Percentiles rank a stretch among this genome's conserved stretches.
Conservation (phyloP, 2,888 invertebrate species). For the Meteorus colon region DNA sequence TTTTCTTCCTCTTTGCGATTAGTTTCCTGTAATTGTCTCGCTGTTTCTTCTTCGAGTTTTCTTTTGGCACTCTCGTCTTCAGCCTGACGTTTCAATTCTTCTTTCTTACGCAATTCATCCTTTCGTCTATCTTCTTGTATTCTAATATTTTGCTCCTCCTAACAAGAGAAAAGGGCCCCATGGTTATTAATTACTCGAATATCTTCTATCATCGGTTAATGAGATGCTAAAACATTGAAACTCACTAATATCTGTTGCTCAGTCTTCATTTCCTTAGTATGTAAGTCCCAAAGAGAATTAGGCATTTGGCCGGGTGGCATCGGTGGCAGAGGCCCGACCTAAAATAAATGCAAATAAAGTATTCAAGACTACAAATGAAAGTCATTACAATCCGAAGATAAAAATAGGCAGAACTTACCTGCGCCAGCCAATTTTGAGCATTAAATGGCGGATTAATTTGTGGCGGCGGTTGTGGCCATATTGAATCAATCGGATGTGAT, state of each 20-base stretch:
- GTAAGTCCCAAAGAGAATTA: conserved; percentile 69
- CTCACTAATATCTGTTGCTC: conserved; percentile 74
- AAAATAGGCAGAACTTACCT: conserved; percentile 55
- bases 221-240: conserved; percentile 30
- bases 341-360: conserved; percentile 23
- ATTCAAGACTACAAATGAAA: conserved; percentile 5
- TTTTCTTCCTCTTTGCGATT: conserved; percentile 75
- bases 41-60: conserved; percentile 64
- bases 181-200: not conserved
- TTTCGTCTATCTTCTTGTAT: conserved; percentile 73
- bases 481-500: conserved; percentile 64
- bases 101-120: conserved; percentile 73
- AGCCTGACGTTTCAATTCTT: conserved; percentile 72
- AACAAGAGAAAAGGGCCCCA: conserved; percentile 13
- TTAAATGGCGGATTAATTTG: conserved; percentile 67
- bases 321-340: conserved; percentile 67
- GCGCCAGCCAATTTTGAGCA: conserved; percentile 69
- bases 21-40: conserved; percentile 62
- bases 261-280: conserved; percentile 73
- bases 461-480: conserved; percentile 69
- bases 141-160: conserved; percentile 65
- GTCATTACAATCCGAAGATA: not conserved
- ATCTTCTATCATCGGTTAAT: not conserved
- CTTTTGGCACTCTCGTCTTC: conserved; percentile 63
- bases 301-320: conserved; percentile 71